phyloP scores from a whole-genome alignment of 2,888 invertebrate genomes.

The Apeira syringaria region DNA sequence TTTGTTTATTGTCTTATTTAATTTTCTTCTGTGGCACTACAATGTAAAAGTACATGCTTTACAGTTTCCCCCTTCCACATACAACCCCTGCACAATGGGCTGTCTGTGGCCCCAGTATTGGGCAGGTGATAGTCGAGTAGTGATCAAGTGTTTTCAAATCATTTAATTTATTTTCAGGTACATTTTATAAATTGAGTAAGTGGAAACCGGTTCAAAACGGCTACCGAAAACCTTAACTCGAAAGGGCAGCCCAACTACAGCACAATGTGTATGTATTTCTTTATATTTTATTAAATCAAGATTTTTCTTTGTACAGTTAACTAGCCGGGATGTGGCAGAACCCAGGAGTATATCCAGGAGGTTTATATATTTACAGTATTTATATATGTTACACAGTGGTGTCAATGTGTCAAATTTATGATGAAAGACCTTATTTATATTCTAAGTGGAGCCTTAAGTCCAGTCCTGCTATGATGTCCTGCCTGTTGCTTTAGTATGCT shows the following conservation, averaged over 20 bases:
- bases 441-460: no score
- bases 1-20: no score
- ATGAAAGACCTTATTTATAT: slow-evolving; percentile 17
- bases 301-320: slow-evolving; percentile 55
- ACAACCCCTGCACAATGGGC: no score
- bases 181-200: slow-evolving; percentile 34
- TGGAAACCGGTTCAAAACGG: slow-evolving; percentile 61
- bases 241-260: slow-evolving; percentile 73
- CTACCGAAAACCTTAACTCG: slow-evolving; percentile 62
- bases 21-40: no score
- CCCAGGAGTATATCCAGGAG: slow-evolving; percentile 77
- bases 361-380: slow-evolving; percentile 40
- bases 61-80: no score
- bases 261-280: slow-evolving; percentile 78
- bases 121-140: no score
- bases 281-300: slow-evolving; percentile 37
- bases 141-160: no score
- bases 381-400: slow-evolving; percentile 23
- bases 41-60: no score
- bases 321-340: slow-evolving; percentile 72
- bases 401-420: slow-evolving; percentile 11
- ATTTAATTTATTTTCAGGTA: no score
- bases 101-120: no score
- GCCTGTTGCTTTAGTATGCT: no score
- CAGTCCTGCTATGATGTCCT: no score